Conservation (phyloP, 2,888 invertebrate genomes). For the Thecocarcelia acutangulata region DNA sequence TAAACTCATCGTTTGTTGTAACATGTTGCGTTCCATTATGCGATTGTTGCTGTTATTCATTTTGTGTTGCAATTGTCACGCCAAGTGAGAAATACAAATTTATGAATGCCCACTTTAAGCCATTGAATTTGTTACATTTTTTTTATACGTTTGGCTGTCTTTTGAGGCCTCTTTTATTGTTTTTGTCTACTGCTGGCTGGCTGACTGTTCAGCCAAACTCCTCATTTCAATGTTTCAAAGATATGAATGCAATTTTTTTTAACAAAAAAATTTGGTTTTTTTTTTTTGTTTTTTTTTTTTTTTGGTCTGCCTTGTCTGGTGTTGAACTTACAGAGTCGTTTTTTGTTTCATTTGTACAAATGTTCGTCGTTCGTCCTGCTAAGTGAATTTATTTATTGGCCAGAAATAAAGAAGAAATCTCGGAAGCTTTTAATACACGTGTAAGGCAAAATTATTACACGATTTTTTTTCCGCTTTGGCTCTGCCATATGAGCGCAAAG, state of each 20-base stretch:
- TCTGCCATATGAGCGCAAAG: constrained; percentile 19
- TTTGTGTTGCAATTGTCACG: constrained; percentile 80
- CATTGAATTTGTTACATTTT: constrained; percentile 70
- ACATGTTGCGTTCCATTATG: constrained; percentile 53
- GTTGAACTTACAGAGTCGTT: constrained; percentile 40
- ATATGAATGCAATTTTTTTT: constrained; percentile 41
- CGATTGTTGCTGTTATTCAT: constrained; percentile 71
- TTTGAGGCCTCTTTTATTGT: constrained; percentile 6
- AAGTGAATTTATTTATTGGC: constrained; percentile 56
- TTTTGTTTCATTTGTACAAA: constrained; percentile 45
- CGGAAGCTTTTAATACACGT: constrained; percentile 68
- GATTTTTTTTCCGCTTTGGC: constrained; percentile 21
- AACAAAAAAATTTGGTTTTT: no score
- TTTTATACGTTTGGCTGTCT: constrained; percentile 3
- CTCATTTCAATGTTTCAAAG: constrained; percentile 55
- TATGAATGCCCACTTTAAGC: constrained; percentile 79
- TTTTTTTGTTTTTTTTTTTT: not conserved
- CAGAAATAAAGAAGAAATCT: constrained; percentile 58
- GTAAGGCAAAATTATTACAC: constrained; percentile 66
- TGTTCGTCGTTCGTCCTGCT: not conserved
- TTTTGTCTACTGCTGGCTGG: constrained; percentile 36
- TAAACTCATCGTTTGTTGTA: constrained; percentile 41
- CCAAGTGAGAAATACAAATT: constrained; percentile 79
- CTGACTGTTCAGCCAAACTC: constrained; percentile 38
- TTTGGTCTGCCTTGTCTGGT: not conserved